Evolutionary conservation across 2,113 vertebrate genomes (phyloP).

Genomic region (Crotalus horridus): DNA sequence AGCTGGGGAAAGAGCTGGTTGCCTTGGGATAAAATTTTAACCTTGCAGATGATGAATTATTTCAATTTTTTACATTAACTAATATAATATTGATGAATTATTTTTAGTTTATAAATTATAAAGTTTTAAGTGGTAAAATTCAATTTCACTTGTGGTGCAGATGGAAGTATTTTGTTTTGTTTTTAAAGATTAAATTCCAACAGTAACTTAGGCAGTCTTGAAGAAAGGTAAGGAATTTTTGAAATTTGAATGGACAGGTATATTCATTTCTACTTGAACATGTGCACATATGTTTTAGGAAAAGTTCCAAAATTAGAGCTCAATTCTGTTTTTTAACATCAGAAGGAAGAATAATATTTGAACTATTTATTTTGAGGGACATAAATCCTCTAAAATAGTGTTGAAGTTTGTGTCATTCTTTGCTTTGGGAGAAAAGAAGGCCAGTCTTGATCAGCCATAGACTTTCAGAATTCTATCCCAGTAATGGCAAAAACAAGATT

Average conservation of each 20-base stretch:
- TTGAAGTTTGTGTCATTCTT: background rate
- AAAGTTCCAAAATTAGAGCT: background rate
- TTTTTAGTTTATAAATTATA: background rate
- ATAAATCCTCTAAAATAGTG: background rate
- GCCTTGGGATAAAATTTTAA: background rate
- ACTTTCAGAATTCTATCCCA: slow-evolving; percentile 10
- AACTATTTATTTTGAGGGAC: background rate
- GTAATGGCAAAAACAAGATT: background rate
- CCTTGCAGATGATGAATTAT: background rate
- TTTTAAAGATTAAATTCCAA: background rate
- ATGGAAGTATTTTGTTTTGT: background rate
- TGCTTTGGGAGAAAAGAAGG: background rate
- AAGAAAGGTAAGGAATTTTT: background rate
- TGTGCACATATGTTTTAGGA: background rate
- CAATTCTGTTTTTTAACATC: background rate
- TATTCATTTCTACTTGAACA: background rate
- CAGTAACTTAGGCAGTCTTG: background rate
- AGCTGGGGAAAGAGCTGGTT: too few species aligned
- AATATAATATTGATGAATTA: background rate
- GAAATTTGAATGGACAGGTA: background rate
- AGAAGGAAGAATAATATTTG: background rate
- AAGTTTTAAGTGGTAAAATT: background rate
- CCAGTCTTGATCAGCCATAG: slow-evolving; percentile 7
- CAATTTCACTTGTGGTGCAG: background rate
- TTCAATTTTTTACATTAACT: background rate